A percentile compares a stretch with the other conserved stretches of the same genome.
Conservation (phyloP, 1,140 invertebrate species). For the Macrotrachela quadricornifera region DNA sequence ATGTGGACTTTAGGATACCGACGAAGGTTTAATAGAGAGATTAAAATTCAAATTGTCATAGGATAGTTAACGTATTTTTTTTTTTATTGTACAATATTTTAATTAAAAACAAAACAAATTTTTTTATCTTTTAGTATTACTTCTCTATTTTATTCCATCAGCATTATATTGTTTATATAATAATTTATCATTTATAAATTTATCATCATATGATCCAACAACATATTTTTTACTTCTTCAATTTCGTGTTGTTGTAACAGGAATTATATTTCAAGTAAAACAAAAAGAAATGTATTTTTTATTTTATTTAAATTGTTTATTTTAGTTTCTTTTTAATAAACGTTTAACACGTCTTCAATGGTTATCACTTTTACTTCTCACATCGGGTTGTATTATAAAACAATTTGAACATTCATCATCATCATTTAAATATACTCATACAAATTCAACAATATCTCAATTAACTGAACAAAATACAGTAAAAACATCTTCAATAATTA, state of each 20-base stretch:
- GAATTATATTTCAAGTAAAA: conserved; percentile 55
- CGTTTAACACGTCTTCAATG: conserved; percentile 59
- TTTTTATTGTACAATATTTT: no score
- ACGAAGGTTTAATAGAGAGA: no score
- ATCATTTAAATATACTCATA: conserved; percentile 28
- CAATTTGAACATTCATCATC: conserved; percentile 34
- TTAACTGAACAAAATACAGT: background rate
- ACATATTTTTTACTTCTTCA: conserved; percentile 81
- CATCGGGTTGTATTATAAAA: conserved; percentile 71
- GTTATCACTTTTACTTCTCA: conserved; percentile 62
- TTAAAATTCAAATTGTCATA: no score
- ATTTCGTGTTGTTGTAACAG: conserved; percentile 70
- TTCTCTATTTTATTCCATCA: conserved; percentile 70
- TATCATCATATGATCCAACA: conserved; percentile 71
- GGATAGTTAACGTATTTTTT: no score
- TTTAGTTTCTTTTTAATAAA: conserved; percentile 53
- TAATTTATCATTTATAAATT: conserved; percentile 72
- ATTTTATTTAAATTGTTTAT: no score
- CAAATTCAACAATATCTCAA: conserved; percentile 15
- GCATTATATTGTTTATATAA: conserved; percentile 81
- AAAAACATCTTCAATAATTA: background rate
- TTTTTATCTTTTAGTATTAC: conserved; percentile 43
- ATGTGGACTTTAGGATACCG: no score
- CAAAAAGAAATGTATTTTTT: no score
- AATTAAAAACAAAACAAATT: no score